Percentiles rank a stretch among this genome's conserved stretches.
Conservation (phyloP, 2,797 vertebrate species). For the Eremophila alpestris region DNA sequence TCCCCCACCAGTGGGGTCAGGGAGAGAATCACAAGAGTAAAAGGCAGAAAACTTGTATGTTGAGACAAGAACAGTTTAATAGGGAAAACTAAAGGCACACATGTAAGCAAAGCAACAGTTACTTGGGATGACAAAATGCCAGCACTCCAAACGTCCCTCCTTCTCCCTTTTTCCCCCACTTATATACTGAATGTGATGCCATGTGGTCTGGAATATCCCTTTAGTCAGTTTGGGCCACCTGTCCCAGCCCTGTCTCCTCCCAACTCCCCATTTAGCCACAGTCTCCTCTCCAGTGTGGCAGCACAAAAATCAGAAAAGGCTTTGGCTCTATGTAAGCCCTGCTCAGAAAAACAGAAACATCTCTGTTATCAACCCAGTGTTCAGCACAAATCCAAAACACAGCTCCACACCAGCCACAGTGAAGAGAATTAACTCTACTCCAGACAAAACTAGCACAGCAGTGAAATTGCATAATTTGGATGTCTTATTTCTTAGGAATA, state of each 20-base stretch:
- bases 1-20: not conserved
- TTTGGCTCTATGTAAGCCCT: not conserved
- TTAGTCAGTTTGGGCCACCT: not conserved
- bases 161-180: not conserved
- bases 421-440: not conserved
- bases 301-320: not conserved
- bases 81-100: not conserved
- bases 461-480: not conserved
- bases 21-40: not conserved
- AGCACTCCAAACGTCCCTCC: not conserved
- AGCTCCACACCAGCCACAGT: fast-evolving
- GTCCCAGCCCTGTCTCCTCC: not conserved
- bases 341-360: not conserved
- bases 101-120: not conserved
- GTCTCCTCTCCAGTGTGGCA: not conserved
- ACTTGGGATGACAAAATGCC: fast-evolving
- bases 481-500: not conserved
- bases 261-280: not conserved
- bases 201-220: not conserved
- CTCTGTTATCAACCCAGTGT: not conserved
- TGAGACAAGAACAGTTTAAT: not conserved
- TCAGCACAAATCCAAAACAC: not conserved
- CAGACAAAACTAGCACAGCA: not conserved
- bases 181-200: not conserved
- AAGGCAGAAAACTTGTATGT: not conserved